phyloP scores from a whole-genome alignment of 2,113 vertebrate species.

The Myotis lucifugus region DNA sequence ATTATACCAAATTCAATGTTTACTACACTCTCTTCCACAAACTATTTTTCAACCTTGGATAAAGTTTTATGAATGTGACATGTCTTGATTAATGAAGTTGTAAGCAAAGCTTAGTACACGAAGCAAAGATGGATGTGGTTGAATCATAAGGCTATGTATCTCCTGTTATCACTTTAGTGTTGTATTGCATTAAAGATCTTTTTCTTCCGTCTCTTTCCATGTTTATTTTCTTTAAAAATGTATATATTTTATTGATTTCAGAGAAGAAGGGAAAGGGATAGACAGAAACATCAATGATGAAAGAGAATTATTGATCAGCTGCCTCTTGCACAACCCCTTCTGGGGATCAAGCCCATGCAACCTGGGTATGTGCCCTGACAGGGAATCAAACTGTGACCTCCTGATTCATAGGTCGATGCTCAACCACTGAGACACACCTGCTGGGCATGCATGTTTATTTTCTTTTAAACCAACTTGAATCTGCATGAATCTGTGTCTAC shows the following conservation, averaged over 20 bases:
- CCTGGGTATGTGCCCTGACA: too few species aligned
- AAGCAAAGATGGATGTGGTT: background rate
- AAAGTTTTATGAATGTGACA: background rate
- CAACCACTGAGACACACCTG: too few species aligned
- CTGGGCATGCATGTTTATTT: background rate
- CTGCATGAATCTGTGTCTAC: background rate
- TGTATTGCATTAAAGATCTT: background rate
- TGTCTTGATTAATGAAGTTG: background rate
- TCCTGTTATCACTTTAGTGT: background rate
- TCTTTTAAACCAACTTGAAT: background rate
- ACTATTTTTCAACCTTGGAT: background rate
- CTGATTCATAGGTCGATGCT: too few species aligned
- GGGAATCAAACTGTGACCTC: too few species aligned
- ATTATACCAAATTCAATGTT: background rate
- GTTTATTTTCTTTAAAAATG: constrained; percentile 33
- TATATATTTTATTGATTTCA: too few species aligned
- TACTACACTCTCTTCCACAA: background rate
- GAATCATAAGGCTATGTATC: background rate
- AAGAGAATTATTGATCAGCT: too few species aligned
- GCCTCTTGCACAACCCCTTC: too few species aligned
- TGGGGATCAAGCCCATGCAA: too few species aligned
- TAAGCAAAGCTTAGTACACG: background rate
- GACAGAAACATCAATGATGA: too few species aligned
- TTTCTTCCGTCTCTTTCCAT: background rate
- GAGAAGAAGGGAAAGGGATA: too few species aligned